Percentiles rank a stretch among this genome's conserved stretches.
Evolutionary conservation across 92 coral and sea anemone genomes (phyloP).

Genomic region (Muricea muricata): DNA sequence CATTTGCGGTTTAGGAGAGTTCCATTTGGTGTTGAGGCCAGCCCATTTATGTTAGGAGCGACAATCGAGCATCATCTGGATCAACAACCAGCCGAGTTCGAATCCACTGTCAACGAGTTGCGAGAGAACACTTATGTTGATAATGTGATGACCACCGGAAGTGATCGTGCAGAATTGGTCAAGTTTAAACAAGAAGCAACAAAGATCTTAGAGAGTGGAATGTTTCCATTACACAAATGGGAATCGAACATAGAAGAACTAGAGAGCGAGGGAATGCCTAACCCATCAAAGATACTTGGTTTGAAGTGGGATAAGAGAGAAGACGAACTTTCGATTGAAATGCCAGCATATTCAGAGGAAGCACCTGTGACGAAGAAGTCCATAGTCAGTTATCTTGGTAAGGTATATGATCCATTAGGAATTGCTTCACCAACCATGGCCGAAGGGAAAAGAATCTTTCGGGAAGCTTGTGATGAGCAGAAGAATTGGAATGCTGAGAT

Average conservation of each 20-base stretch:
- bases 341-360: not conserved
- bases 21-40: too few relatives aligned
- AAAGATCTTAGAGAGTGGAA: not conserved
- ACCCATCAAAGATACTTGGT: constrained; percentile 49
- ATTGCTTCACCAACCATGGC: constrained; percentile 45
- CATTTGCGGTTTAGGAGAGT: constrained; percentile 66
- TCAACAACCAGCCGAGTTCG: constrained; percentile 41
- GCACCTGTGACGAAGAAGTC: constrained; percentile 45
- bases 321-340: constrained; percentile 28
- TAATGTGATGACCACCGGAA: constrained; percentile 66
- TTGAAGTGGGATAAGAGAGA: constrained; percentile 34
- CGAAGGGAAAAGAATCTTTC: constrained; percentile 38
- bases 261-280: constrained; percentile 24
- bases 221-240: not conserved
- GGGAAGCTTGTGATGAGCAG: constrained; percentile 41
- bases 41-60: constrained; percentile 62
- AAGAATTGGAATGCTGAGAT: constrained; percentile 27
- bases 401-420: constrained; percentile 41
- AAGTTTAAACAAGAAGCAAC: constrained; percentile 10
- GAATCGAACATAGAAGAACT: not conserved
- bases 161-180: constrained; percentile 49
- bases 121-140: constrained; percentile 66
- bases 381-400: constrained; percentile 44
- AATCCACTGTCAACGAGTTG: constrained; percentile 21
- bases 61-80: constrained; percentile 53